These are phyloP conservation scores for Musca vetustissima DNA, from an alignment of 1,140 invertebrate genomes.

Conservation along the genomic window DNA sequence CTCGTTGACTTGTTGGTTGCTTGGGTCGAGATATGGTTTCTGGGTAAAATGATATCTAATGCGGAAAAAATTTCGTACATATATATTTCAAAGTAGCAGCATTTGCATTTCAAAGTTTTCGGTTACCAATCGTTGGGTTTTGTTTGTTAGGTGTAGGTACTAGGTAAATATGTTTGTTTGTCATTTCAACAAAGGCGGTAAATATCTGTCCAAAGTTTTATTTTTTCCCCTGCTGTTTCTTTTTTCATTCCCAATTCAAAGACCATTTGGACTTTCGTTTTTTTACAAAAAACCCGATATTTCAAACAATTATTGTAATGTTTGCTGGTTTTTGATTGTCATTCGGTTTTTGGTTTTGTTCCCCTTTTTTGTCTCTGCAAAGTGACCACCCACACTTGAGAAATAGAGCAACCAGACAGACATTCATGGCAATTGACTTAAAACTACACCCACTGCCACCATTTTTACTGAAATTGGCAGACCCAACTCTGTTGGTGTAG, in stretches of 20 bases:
- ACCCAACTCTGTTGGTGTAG: too few relatives aligned
- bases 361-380: too few relatives aligned
- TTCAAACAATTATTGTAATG: constrained; percentile 3
- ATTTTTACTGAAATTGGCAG: neutral
- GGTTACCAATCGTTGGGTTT: neutral
- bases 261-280: constrained; percentile 16
- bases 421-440: too few relatives aligned
- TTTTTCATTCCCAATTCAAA: neutral
- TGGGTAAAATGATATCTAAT: constrained; percentile 16
- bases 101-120: constrained; percentile 8
- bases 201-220: neutral
- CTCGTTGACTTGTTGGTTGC: neutral
- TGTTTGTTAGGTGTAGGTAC: neutral
- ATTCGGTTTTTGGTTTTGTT: neutral
- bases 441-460: constrained; percentile 16
- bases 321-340: neutral
- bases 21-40: neutral
- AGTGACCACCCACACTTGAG: constrained; percentile 11
- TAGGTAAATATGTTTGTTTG: neutral
- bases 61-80: neutral
- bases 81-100: neutral
- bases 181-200: neutral
- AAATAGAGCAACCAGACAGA: neutral
- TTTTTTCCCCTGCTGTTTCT: neutral
- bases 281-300: neutral